Conservation (phyloP, 1,140 invertebrate genomes). For the Caenorhabditis brenneri region DNA sequence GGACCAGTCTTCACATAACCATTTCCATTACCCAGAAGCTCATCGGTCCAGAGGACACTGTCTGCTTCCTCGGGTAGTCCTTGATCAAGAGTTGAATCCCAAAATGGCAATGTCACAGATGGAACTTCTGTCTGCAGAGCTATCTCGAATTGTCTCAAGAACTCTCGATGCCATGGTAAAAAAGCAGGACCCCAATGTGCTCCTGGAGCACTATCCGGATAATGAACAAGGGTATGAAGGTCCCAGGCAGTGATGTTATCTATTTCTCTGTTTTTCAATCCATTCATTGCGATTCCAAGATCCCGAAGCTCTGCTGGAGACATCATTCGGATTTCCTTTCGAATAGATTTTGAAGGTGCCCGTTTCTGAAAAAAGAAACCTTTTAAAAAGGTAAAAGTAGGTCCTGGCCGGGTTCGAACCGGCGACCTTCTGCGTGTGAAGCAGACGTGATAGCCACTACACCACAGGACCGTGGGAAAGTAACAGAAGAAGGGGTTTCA, state of each 20-base stretch:
- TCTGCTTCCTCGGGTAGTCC: conserved; percentile 69
- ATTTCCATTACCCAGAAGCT: conserved; percentile 71
- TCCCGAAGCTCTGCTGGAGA: conserved; percentile 60
- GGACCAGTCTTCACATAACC: conserved; percentile 71
- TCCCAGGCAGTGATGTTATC: conserved; percentile 70
- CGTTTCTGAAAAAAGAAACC: conserved; percentile 39
- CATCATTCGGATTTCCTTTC: conserved; percentile 69
- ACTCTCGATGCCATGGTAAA: conserved; percentile 70
- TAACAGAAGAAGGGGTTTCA: not conserved
- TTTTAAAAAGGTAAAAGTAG: not conserved
- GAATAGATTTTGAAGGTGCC: conserved; percentile 56
- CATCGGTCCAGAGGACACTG: conserved; percentile 68
- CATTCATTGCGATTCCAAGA: conserved; percentile 66
- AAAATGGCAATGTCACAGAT: conserved; percentile 66
- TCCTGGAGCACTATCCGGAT: conserved; percentile 69
- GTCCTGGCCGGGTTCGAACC: conserved; percentile 12
- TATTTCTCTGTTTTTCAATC: conserved; percentile 62
- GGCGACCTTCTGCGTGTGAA: conserved; percentile 14
- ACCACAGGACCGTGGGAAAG: not conserved
- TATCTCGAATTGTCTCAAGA: conserved; percentile 67
- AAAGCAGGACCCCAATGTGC: conserved; percentile 69
- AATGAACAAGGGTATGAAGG: conserved; percentile 69
- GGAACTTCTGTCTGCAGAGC: conserved; percentile 67
- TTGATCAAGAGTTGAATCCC: conserved; percentile 71
- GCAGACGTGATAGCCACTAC: not conserved